A percentile compares a stretch with the other conserved stretches of the same genome.
Conservation (phyloP, 2,113 vertebrate species). For the Leptodactylus fuscus region DNA sequence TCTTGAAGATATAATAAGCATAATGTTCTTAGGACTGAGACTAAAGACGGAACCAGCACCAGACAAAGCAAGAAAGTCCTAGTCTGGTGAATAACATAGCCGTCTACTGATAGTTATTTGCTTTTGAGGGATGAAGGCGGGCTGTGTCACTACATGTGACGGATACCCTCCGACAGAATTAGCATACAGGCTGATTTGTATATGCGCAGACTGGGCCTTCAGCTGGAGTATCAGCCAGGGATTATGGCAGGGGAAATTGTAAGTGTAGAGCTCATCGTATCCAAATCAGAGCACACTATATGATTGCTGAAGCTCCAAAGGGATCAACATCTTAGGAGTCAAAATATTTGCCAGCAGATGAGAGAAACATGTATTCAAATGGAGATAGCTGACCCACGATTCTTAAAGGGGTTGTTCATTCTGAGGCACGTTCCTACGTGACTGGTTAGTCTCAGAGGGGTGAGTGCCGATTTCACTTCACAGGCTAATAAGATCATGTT, state of each 20-base stretch:
- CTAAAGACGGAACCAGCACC: background rate
- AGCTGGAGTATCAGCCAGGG: slow-evolving; percentile 1
- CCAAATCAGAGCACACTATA: background rate
- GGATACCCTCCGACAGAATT: slow-evolving; percentile 13
- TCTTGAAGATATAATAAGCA: background rate
- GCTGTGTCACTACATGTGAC: slow-evolving; percentile 4
- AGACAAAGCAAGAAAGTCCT: background rate
- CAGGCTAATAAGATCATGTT: no score
- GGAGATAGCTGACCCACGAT: background rate
- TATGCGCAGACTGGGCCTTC: background rate
- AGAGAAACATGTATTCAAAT: slow-evolving; percentile 12
- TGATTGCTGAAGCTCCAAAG: background rate
- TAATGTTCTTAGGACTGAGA: slow-evolving; percentile 21
- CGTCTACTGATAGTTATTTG: slow-evolving; percentile 28
- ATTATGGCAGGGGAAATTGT: slow-evolving; percentile 34
- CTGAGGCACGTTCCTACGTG: no score
- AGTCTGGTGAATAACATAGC: background rate
- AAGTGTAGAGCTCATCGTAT: background rate
- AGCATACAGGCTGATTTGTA: slow-evolving; percentile 46
- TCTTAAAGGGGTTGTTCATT: background rate
- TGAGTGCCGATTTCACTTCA: no score
- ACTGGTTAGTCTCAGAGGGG: no score
- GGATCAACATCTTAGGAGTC: slow-evolving; percentile 13
- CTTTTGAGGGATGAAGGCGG: background rate
- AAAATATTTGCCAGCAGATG: background rate